Evolutionary conservation across 2,888 invertebrate genomes (phyloP).

Genomic region (Slavum lentiscoides): DNA sequence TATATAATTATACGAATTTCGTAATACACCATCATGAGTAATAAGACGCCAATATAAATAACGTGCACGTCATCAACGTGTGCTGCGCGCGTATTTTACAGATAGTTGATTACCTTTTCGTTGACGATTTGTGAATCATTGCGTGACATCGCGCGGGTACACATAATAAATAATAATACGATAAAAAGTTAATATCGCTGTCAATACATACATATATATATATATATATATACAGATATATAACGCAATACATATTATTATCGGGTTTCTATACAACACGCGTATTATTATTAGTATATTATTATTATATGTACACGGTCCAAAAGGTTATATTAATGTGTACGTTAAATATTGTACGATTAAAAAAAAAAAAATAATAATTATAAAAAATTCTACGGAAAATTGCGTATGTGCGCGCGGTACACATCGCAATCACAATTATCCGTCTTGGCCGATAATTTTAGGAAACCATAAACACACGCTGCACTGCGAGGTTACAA

Average conservation of each 20-base stretch:
- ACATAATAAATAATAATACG: too few species aligned
- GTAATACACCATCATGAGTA: too few species aligned
- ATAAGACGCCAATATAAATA: too few species aligned
- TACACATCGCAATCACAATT: neutral
- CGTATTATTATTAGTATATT: too few species aligned
- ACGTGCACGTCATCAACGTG: too few species aligned
- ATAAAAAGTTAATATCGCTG: neutral
- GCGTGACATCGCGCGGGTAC: too few species aligned
- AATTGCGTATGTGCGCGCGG: neutral
- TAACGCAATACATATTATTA: neutral
- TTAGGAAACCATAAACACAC: neutral
- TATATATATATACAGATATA: neutral
- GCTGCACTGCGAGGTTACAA: too few species aligned
- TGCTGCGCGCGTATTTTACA: too few species aligned
- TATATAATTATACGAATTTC: too few species aligned
- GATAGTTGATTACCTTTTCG: too few species aligned
- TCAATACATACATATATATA: neutral
- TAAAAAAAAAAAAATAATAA: constrained; percentile 3
- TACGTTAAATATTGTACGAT: neutral
- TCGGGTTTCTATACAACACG: neutral
- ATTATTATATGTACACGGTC: neutral
- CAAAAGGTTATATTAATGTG: constrained; percentile 17
- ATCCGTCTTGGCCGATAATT: neutral
- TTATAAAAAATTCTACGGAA: neutral
- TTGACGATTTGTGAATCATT: too few species aligned